Conservation (phyloP, 1,140 invertebrate genomes). For the Diploscapter pachys region DNA sequence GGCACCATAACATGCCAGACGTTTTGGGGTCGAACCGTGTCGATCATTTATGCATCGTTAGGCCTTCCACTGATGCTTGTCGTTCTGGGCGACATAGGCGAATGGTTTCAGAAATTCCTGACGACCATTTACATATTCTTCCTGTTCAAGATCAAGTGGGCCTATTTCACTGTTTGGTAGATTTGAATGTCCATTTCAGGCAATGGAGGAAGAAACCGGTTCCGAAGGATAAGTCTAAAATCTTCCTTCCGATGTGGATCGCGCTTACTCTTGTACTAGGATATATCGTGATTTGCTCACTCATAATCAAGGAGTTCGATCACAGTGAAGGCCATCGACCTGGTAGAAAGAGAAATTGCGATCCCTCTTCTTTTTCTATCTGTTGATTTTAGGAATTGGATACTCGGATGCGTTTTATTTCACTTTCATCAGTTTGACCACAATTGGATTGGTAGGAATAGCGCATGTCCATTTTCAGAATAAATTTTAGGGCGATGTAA, state of each 20-base stretch:
- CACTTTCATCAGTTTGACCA: constrained; percentile 25
- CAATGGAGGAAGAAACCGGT: constrained; percentile 6
- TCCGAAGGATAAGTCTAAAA: constrained; percentile 6
- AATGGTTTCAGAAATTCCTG: constrained; percentile 21
- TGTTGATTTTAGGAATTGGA: constrained; percentile 11
- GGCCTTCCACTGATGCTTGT: constrained; percentile 27
- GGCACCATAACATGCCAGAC: constrained; percentile 32
- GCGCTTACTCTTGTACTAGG: constrained; percentile 11
- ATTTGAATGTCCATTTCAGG: neutral
- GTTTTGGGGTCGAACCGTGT: constrained; percentile 7
- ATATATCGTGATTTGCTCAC: constrained; percentile 16
- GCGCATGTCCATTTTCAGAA: too few species aligned
- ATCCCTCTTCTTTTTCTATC: neutral
- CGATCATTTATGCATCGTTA: constrained; percentile 22
- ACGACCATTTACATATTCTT: constrained; percentile 7
- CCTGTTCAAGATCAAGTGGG: constrained; percentile 9
- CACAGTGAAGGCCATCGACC: constrained; percentile 16
- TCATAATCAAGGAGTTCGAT: constrained; percentile 19
- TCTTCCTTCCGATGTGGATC: constrained; percentile 24
- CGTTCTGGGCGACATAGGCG: constrained; percentile 26
- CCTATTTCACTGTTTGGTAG: neutral
- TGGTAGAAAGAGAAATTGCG: neutral
- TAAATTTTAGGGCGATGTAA: constrained; percentile 17
- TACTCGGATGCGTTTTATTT: constrained; percentile 25
- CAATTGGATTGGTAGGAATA: constrained; percentile 8